A percentile compares a stretch with the other conserved stretches of the same genome.
phyloP scores from a whole-genome alignment of 2,888 invertebrate genomes.

The Acholoe squamosa region DNA sequence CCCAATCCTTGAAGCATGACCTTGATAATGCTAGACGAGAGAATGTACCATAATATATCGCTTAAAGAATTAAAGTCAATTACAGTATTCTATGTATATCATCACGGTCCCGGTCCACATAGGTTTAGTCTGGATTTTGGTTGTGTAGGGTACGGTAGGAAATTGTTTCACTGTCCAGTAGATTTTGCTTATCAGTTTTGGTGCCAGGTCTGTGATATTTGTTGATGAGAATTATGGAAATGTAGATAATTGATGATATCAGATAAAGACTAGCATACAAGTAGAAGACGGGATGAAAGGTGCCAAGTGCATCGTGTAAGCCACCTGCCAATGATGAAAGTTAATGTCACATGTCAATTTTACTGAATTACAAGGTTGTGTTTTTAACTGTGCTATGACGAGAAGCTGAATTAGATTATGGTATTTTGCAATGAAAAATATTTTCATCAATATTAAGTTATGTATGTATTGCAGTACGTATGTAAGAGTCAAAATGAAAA shows the following conservation, averaged over 20 bases:
- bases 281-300: neutral
- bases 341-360: neutral
- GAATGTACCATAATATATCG: neutral
- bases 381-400: neutral
- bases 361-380: neutral
- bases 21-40: neutral
- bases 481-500: neutral
- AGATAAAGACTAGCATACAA: neutral
- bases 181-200: neutral
- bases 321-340: neutral
- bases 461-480: neutral
- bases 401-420: neutral
- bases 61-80: neutral
- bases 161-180: neutral
- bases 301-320: neutral
- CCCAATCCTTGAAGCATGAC: neutral
- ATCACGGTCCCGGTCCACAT: neutral
- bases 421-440: neutral
- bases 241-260: neutral
- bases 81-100: neutral
- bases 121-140: neutral
- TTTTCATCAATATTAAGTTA: neutral
- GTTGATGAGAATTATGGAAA: neutral
- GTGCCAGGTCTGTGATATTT: constrained; percentile 11
- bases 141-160: neutral